A percentile compares a stretch with the other conserved stretches of the same genome.
Evolutionary conservation across 2,113 vertebrate genomes (phyloP).

Genomic region (Tupaia chinensis): DNA sequence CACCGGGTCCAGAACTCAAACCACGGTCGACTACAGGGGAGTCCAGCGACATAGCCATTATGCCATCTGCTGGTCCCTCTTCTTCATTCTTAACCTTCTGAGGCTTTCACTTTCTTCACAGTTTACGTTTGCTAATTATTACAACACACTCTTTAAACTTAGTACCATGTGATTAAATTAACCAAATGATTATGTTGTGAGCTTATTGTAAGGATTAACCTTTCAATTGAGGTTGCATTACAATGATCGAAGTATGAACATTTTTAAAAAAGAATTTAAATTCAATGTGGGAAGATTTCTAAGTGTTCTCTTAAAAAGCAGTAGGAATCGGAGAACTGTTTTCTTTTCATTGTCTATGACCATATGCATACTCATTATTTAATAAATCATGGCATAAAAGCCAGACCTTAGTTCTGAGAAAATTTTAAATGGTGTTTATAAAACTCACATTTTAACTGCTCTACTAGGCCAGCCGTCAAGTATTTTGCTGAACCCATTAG

Average conservation of each 20-base stretch:
- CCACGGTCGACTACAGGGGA: too few species aligned
- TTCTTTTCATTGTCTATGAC: not conserved
- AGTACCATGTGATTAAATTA: not conserved
- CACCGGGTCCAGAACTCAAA: too few species aligned
- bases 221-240: not conserved
- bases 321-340: not conserved
- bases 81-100: not conserved
- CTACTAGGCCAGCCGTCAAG: not conserved
- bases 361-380: not conserved
- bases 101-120: not conserved
- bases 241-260: not conserved
- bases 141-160: not conserved
- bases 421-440: conserved; percentile 11
- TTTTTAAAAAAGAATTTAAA: not conserved
- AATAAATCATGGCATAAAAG: not conserved
- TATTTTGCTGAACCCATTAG: not conserved
- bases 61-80: not conserved
- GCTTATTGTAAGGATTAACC: not conserved
- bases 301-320: conserved; percentile 1
- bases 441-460: not conserved
- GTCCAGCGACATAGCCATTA: too few species aligned
- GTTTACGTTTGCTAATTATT: not conserved
- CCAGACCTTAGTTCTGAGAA: conserved; percentile 4
- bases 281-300: not conserved
- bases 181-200: not conserved